phyloP scores from a whole-genome alignment of 2,888 invertebrate species.

The Plebejus melissa region DNA sequence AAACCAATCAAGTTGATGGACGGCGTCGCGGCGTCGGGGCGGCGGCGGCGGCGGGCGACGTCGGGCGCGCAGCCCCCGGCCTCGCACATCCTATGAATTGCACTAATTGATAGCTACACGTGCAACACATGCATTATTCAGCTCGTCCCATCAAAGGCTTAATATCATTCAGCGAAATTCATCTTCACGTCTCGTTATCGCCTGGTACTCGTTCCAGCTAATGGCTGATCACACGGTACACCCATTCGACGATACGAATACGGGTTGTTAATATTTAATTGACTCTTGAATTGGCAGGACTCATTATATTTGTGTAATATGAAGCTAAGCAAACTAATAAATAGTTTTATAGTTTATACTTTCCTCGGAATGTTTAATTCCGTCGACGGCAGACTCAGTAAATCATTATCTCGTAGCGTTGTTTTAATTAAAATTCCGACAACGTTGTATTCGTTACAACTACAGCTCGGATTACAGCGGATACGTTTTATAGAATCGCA shows the following conservation, averaged over 20 bases:
- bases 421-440: slow-evolving; percentile 26
- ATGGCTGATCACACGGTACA: background rate
- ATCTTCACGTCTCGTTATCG: slow-evolving; percentile 13
- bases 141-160: slow-evolving; percentile 33
- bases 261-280: background rate
- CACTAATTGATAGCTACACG: slow-evolving; percentile 57
- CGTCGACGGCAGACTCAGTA: slow-evolving; percentile 17
- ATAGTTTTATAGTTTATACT: background rate
- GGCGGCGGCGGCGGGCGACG: background rate
- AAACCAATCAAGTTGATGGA: slow-evolving; percentile 66
- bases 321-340: background rate
- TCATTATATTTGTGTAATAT: background rate
- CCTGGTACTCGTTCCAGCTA: background rate
- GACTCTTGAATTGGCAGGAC: background rate
- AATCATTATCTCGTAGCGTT: slow-evolving; percentile 23
- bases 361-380: slow-evolving; percentile 1
- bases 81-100: slow-evolving; percentile 33
- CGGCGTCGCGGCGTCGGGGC: slow-evolving; percentile 34
- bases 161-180: slow-evolving; percentile 17
- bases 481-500: background rate
- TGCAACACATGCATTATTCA: slow-evolving; percentile 48
- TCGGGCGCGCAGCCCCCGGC: slow-evolving; percentile 20
- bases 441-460: background rate
- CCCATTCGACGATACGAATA: background rate
- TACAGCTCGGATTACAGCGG: slow-evolving; percentile 15